Percentiles rank a stretch among this genome's conserved stretches.
phyloP scores from a whole-genome alignment of 2,113 vertebrate species.

The Chroicocephalus ridibundus region DNA sequence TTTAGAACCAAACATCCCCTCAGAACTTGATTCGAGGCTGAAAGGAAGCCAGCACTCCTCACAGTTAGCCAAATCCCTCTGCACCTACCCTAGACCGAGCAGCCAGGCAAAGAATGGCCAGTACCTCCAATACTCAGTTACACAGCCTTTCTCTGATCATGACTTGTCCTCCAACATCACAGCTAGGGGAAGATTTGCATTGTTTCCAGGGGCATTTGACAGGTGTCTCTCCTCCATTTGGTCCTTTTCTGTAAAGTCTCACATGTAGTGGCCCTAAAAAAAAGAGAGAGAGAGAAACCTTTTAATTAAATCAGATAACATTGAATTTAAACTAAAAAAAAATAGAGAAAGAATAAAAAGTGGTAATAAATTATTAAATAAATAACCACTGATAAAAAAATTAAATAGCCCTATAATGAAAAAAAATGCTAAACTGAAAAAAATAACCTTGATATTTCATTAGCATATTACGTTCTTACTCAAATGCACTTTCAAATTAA shows the following conservation, averaged over 20 bases:
- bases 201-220: background rate
- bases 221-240: background rate
- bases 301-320: background rate
- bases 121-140: background rate
- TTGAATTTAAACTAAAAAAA: background rate
- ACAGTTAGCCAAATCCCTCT: background rate
- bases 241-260: background rate
- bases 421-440: fast-evolving
- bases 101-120: background rate
- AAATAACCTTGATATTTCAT: background rate
- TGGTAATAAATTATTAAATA: background rate
- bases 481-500: background rate
- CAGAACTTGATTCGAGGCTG: background rate
- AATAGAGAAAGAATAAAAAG: background rate
- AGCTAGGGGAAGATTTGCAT: background rate
- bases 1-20: background rate
- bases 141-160: background rate
- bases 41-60: background rate
- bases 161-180: background rate
- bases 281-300: fast-evolving
- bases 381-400: background rate
- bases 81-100: background rate
- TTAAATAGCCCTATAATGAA: background rate
- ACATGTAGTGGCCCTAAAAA: background rate
- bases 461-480: background rate